Conservation (phyloP, 2,797 vertebrate genomes). For the Hapalemur alaotrensis region DNA sequence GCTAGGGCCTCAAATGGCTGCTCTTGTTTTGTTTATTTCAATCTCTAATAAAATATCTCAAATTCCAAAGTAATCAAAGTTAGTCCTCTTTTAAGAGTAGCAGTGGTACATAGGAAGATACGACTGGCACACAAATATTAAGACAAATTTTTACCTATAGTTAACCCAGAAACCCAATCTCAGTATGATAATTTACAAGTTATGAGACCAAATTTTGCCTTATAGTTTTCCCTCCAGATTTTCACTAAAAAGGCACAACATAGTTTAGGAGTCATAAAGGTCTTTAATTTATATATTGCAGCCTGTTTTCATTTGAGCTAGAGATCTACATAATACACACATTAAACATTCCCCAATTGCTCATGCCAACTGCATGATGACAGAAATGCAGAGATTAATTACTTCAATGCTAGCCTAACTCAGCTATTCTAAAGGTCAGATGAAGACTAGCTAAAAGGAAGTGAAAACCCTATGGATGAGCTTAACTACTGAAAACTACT, state of each 20-base stretch:
- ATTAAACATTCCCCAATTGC: neutral
- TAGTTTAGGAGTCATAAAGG: neutral
- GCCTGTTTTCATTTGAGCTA: neutral
- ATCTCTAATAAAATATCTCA: neutral
- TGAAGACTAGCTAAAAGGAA: neutral
- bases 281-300: neutral
- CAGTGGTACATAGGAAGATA: neutral
- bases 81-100: neutral
- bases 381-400: neutral
- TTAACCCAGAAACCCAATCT: neutral
- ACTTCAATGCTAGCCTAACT: neutral
- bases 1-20: neutral
- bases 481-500: neutral
- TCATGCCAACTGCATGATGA: neutral
- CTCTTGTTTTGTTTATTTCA: neutral
- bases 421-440: conserved; percentile 35
- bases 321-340: neutral
- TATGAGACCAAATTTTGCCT: neutral
- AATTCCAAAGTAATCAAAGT: neutral
- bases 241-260: neutral
- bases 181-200: neutral
- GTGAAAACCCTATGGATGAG: neutral
- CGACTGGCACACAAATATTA: neutral
- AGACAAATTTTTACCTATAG: neutral
- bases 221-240: neutral